Evolutionary conservation across 2,797 vertebrate genomes (phyloP).

Genomic region (Anisognathus igniventris): DNA sequence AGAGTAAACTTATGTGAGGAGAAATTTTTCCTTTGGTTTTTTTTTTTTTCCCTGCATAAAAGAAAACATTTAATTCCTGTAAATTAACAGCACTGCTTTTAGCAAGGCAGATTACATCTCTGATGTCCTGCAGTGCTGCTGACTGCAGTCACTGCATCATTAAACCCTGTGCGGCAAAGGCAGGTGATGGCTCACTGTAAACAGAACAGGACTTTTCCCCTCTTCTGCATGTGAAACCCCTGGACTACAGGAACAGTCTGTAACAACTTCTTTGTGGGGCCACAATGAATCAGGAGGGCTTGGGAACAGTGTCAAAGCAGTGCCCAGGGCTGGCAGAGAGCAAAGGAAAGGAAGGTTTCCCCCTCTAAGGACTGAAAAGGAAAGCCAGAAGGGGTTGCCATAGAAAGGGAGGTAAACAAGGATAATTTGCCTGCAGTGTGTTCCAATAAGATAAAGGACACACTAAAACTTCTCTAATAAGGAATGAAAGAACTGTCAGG

Average conservation of each 20-base stretch:
- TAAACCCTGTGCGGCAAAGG: accelerated
- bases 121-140: neutral
- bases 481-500: neutral
- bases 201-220: neutral
- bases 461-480: neutral
- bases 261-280: neutral
- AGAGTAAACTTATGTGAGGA: neutral
- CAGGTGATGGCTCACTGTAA: neutral
- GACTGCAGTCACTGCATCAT: neutral
- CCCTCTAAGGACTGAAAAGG: neutral
- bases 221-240: neutral
- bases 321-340: neutral
- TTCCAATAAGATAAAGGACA: neutral
- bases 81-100: neutral
- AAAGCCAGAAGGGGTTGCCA: neutral
- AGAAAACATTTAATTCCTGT: neutral
- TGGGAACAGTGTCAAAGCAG: neutral
- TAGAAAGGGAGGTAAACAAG: neutral
- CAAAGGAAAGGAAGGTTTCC: neutral
- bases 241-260: neutral
- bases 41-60: neutral
- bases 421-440: neutral
- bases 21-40: neutral
- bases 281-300: neutral
- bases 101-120: neutral